A percentile compares a stretch with the other conserved stretches of the same genome.
phyloP scores from a whole-genome alignment of 2,797 vertebrate species.

The Galago senegalensis region DNA sequence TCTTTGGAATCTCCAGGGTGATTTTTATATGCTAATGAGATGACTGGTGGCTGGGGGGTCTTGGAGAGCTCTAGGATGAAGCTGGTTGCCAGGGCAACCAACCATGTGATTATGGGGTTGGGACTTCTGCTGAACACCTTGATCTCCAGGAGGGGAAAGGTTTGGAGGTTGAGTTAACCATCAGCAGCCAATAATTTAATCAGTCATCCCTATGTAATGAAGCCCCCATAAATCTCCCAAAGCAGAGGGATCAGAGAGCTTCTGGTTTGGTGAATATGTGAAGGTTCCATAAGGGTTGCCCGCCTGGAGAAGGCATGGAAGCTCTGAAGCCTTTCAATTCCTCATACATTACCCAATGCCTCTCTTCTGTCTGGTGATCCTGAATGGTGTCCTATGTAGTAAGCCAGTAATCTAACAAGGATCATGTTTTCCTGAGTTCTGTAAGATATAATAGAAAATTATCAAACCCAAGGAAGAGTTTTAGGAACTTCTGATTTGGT shows the following conservation, averaged over 20 bases:
- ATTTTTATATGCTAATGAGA: background rate
- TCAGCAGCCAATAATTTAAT: background rate
- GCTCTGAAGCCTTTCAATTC: background rate
- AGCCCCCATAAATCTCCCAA: background rate
- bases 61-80: background rate
- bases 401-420: background rate
- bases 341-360: accelerated
- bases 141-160: background rate
- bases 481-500: background rate
- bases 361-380: background rate
- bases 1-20: background rate
- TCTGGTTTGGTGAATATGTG: background rate
- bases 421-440: background rate
- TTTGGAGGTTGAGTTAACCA: background rate
- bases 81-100: background rate
- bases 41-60: background rate
- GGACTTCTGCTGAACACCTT: background rate
- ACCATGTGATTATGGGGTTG: background rate
- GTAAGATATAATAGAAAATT: background rate
- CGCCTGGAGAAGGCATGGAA: background rate
- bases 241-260: background rate
- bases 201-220: background rate
- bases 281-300: background rate
- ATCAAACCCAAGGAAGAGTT: background rate
- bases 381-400: background rate